Evolutionary conservation across 2,888 invertebrate species (phyloP), one percentile per base, ranked within the genome.

Genomic region (Antheraea yamamai): DNA sequence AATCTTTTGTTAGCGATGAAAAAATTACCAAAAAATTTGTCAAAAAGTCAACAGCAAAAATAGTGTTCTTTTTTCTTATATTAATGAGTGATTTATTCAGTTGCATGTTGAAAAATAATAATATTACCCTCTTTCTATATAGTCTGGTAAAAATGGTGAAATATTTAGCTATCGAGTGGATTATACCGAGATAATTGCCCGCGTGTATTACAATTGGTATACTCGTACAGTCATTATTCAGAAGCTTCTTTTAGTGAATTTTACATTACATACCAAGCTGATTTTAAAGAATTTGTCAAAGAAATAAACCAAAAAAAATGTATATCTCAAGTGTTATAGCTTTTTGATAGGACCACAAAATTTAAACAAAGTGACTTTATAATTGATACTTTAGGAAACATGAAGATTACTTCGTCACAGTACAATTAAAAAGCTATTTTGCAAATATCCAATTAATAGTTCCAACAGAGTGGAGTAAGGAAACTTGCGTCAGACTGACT

Each of bases 371-470:
- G 30, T 12, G 64, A 6, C 26, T 66, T 61, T 66, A 66, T 66
- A 30, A 64, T 64, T 64, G 64, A 64, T 64, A 14, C 26, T 26
- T 61, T 26, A 8, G 18, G 64, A 64, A 64, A 64, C 23, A 26
- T 10, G 68, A 68, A 70, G 30, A 66, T n/a, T 39, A 20, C n/a
- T 70, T n/a, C 12, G 39, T 70, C 4, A 35, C 39, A 70, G 39
- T 18, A 20, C 39, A 39, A 70, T 70, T 70, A 70, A 39, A 70
- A 18, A 18, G 70, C 39, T n/a, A 70, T 70, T 70, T 70, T 10
- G 55, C 73, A 73, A 73, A 52, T 52, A n/a, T 26, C 16, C 72
- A 66, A 75, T 73, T 73, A 51, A 30, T 47, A 26, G 30, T 73
- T 52, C 20, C 39, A 70, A 70, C 20, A 35, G 7, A 70, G 12